These are phyloP conservation scores for Seriola rivoliana DNA, from an alignment of 2,113 vertebrate species.

Conservation along the genomic window DNA sequence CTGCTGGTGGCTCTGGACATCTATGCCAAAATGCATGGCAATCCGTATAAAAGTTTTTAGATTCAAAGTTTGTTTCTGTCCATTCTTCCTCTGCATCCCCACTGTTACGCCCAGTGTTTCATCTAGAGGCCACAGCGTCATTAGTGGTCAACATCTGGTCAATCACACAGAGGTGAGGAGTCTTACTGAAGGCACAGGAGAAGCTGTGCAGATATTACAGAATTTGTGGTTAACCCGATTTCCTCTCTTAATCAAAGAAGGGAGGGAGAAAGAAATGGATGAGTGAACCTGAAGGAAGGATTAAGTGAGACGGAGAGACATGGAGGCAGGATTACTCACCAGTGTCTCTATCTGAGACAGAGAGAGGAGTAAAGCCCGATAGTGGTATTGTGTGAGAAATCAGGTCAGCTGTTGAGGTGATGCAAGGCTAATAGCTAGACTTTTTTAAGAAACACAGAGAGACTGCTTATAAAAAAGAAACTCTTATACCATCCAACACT, in stretches of 20 bases:
- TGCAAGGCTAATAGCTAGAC: conserved; percentile 23
- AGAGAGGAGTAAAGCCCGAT: conserved; percentile 11
- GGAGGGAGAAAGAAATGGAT: conserved; percentile 18
- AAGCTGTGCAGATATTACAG: conserved; percentile 4
- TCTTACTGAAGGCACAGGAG: conserved; percentile 16
- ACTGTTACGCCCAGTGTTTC: conserved; percentile 2
- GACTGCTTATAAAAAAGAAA: conserved; percentile 2
- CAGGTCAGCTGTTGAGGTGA: conserved; percentile 55
- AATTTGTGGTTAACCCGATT: conserved; percentile 16
- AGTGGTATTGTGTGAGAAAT: conserved; percentile 46
- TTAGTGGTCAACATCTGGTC: conserved; percentile 33
- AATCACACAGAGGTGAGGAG: conserved; percentile 3
- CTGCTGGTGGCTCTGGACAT: neutral
- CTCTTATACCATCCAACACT: neutral
- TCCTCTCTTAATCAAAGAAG: conserved; percentile 11
- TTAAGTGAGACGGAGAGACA: conserved; percentile 34
- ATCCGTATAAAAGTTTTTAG: neutral
- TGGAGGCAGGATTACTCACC: conserved; percentile 40
- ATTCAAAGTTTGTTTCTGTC: conserved; percentile 6
- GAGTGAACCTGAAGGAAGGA: conserved; percentile 6
- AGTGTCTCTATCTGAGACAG: conserved; percentile 2
- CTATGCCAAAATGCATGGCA: no score
- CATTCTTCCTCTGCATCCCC: neutral
- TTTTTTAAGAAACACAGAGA: conserved; percentile 9
- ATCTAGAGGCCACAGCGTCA: neutral